A percentile compares a stretch with the other conserved stretches of the same genome.
These are phyloP conservation scores for Pocillopora grandis DNA, from an alignment of 92 coral and sea anemone genomes.

Conservation along the genomic window DNA sequence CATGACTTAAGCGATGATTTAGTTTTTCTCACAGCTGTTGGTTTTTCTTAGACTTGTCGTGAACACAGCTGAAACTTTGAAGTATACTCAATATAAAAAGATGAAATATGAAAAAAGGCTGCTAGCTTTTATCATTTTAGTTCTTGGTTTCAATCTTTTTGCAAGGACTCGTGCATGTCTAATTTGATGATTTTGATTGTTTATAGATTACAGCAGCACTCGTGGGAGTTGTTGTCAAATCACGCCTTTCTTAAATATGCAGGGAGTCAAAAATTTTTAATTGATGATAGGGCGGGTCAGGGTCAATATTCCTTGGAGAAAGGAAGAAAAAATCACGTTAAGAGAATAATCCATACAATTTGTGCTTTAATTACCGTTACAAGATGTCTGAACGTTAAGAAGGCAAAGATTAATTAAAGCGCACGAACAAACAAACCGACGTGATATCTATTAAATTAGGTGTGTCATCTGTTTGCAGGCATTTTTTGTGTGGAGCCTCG, in stretches of 20 bases:
- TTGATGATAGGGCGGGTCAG: too few species aligned
- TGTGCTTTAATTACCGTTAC: too few species aligned
- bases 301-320: too few species aligned
- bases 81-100: neutral
- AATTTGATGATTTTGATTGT: neutral
- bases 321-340: too few species aligned
- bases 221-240: neutral
- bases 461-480: neutral
- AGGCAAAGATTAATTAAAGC: too few species aligned
- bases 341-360: too few species aligned
- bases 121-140: neutral
- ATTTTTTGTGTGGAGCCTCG: constrained; percentile 1
- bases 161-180: neutral
- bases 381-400: too few species aligned
- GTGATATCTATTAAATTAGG: neutral
- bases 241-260: too few species aligned
- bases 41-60: too few species aligned
- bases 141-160: neutral
- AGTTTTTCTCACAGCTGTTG: too few species aligned
- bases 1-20: too few species aligned
- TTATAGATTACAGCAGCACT: neutral
- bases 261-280: too few species aligned
- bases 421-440: neutral
- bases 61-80: neutral
- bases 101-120: neutral